Evolutionary conservation across 2,113 vertebrate genomes (phyloP).

Genomic region (Xenotilapia caudafasciata): DNA sequence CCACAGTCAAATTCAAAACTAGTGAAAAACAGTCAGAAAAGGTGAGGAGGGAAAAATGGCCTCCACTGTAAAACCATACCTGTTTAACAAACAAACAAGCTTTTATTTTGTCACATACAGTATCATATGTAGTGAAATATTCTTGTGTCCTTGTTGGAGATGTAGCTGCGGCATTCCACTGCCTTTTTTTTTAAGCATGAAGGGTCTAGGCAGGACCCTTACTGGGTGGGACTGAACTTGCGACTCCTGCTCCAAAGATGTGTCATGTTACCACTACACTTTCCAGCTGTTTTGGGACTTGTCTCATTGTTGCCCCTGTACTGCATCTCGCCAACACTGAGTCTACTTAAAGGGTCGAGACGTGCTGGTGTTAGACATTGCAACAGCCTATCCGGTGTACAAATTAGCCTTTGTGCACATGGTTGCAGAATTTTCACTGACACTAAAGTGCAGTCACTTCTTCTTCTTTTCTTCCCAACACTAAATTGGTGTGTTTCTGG

Average conservation of each 20-base stretch:
- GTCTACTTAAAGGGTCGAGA: neutral
- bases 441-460: neutral
- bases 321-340: neutral
- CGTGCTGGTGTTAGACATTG: neutral
- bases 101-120: accelerated
- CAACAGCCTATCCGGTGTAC: neutral
- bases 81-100: neutral
- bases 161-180: neutral
- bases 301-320: neutral
- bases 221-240: neutral
- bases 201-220: accelerated
- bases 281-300: neutral
- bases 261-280: neutral
- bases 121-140: neutral
- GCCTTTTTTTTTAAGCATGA: neutral
- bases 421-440: neutral
- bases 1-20: neutral
- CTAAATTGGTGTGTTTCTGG: neutral
- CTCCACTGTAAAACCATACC: neutral
- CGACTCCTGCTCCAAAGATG: neutral
- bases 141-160: neutral
- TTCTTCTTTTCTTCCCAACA: neutral
- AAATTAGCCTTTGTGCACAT: neutral
- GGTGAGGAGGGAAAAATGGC: neutral
- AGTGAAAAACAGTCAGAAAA: neutral